Percentiles rank a stretch among this genome's conserved stretches.
These are phyloP conservation scores for Holothuria glaberrima DNA, from an alignment of 35 echinoderm and acorn worm genomes.

Conservation along the genomic window DNA sequence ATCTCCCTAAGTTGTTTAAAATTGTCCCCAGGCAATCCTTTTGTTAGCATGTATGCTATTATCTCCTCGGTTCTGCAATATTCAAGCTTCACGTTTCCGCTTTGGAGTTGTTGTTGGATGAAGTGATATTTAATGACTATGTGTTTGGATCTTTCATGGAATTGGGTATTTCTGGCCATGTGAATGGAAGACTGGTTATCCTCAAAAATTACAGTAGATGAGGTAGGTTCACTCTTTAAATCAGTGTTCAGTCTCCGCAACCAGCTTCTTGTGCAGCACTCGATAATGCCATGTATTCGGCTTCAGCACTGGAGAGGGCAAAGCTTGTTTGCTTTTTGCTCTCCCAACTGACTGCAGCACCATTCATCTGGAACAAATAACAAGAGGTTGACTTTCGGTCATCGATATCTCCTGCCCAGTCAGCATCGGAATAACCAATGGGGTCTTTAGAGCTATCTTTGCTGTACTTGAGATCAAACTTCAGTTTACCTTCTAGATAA, in stretches of 20 bases:
- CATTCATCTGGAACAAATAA: not conserved
- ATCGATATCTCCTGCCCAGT: not conserved
- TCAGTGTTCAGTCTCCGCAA: no score
- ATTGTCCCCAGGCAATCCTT: not conserved
- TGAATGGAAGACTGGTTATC: no score
- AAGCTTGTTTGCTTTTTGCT: not conserved
- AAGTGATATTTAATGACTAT: no score
- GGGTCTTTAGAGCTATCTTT: not conserved
- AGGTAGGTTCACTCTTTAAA: no score
- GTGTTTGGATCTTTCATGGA: no score
- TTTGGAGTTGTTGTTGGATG: not conserved
- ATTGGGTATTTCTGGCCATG: no score
- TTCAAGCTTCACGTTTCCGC: not conserved
- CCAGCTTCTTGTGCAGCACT: no score
- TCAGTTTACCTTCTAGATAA: not conserved
- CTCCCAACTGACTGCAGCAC: no score
- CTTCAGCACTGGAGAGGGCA: not conserved
- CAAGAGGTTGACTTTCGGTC: not conserved
- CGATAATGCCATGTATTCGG: no score
- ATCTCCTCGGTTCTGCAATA: constrained; percentile 32
- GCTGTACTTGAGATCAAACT: not conserved
- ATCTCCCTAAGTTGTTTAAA: not conserved
- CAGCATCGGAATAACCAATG: no score
- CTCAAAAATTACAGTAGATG: no score
- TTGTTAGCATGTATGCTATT: constrained; percentile 3